Evolutionary conservation across 64 coral and sea anemone genomes (phyloP).

Genomic region (Acropora yongei): DNA sequence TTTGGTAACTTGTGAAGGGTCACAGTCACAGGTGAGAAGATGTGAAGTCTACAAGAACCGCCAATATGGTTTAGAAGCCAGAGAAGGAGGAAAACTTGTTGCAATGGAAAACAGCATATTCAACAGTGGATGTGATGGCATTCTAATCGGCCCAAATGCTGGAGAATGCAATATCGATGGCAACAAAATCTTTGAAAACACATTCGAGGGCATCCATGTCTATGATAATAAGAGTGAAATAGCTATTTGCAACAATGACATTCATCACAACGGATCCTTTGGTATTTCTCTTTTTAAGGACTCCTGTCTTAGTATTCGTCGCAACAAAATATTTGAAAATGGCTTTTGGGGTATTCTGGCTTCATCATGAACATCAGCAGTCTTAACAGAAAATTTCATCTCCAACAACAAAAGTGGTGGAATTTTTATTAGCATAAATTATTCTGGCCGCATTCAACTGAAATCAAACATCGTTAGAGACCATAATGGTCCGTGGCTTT

Average conservation of each 20-base stretch:
- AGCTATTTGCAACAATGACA: slow-evolving; percentile 19
- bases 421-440: slow-evolving; percentile 66
- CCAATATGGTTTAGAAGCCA: slow-evolving; percentile 71
- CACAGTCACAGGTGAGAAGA: neutral
- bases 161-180: slow-evolving; percentile 23
- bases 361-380: slow-evolving; percentile 53
- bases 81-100: slow-evolving; percentile 58
- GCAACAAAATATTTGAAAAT: slow-evolving; percentile 80
- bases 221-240: neutral
- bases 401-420: slow-evolving; percentile 82
- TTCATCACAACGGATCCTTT: slow-evolving; percentile 77
- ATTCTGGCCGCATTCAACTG: slow-evolving; percentile 58
- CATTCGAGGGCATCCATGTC: slow-evolving; percentile 30
- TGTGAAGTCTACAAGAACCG: slow-evolving; percentile 63
- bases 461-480: slow-evolving; percentile 66
- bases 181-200: slow-evolving; percentile 80
- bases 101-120: slow-evolving; percentile 65
- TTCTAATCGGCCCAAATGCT: slow-evolving; percentile 70
- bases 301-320: neutral
- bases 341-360: slow-evolving; percentile 63
- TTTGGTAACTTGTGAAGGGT: neutral
- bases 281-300: slow-evolving; percentile 46
- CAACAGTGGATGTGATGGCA: slow-evolving; percentile 37
- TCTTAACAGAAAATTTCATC: slow-evolving; percentile 52
- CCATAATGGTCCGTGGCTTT: slow-evolving; percentile 80